Percentiles rank a stretch among this genome's conserved stretches.
phyloP scores from a whole-genome alignment of 2,888 invertebrate species.

The Leptinotarsa juncta region DNA sequence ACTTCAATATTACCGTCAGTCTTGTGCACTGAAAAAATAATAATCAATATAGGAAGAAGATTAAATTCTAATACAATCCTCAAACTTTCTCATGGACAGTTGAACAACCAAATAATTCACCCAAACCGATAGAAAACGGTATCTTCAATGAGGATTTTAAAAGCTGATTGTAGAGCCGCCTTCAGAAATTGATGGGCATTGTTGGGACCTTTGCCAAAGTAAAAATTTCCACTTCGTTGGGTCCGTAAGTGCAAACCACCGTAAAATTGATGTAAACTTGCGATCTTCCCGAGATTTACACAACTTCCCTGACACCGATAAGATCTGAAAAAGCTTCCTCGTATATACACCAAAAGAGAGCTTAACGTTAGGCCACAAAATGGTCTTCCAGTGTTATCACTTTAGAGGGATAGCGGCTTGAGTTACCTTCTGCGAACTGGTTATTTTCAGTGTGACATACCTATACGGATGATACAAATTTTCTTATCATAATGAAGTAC shows the following conservation, averaged over 20 bases:
- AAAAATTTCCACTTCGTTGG: slow-evolving; percentile 47
- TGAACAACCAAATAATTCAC: slow-evolving; percentile 19
- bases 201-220: slow-evolving; percentile 46
- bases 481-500: too few species aligned
- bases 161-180: slow-evolving; percentile 50
- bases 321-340: slow-evolving; percentile 46
- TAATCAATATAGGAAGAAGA: too few species aligned
- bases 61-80: slow-evolving; percentile 1
- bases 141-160: slow-evolving; percentile 34
- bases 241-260: slow-evolving; percentile 54
- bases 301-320: slow-evolving; percentile 55
- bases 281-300: slow-evolving; percentile 53
- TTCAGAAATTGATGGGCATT: slow-evolving; percentile 51
- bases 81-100: slow-evolving; percentile 6
- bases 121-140: slow-evolving; percentile 27
- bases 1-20: too few species aligned
- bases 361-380: slow-evolving; percentile 9
- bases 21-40: too few species aligned
- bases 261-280: slow-evolving; percentile 59
- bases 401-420: too few species aligned
- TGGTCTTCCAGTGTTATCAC: too few species aligned
- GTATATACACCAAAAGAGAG: slow-evolving; percentile 18
- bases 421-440: too few species aligned
- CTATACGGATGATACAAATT: too few species aligned
- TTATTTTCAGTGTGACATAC: too few species aligned